Base-by-base conservation (phyloP, 2,888 invertebrate genomes). In the Caenorhabditis becei region DNA sequence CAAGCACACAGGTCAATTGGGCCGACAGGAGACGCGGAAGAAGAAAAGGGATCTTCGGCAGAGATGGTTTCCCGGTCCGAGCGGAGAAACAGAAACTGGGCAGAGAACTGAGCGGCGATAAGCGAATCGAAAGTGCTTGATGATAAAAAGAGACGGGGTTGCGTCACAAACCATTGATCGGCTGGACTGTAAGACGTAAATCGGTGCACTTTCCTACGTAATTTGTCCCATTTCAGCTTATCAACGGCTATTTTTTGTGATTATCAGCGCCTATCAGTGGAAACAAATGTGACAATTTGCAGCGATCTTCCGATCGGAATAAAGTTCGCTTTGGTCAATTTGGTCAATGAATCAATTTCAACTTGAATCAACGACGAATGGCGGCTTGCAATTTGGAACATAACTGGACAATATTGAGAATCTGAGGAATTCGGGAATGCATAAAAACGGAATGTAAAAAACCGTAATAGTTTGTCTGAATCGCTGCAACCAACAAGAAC, bases 111-210 rank as follows among this genome's bases (percentile, higher is more conserved):
- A 44, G 41, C 28, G 72, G 58, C 41, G 26, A 58, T 51, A 63
- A 65, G 41, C 41, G 47, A 41, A 41, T 14, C 41, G 47, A 63
- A 59, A 66, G 75, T 66, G 66, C 47, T 65, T 32, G 59, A 20
- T 66, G 75, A 75, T 75, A 75, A 75, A 53, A 28, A 26, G 47
- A 37, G n/a, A n/a, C n/a, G 66, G 16, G 14, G 37, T 54, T 75
- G 75, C 75, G 75, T 75, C 75, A 75, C 66, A 75, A 75, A 75
- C 66, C 66, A 75, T 53, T 61, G 75, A 75, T 75, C 66, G 59
- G 56, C 41, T 47, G 53, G 59, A 59, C 66, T 26, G 59, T 44
- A 74, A 51, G 58, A 75, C 75, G 75, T 51, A 75, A 75, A 35
- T 66, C 53, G 54, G n/a, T 74, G 74, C 59, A 66, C 74, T 74